Evolutionary conservation across 2,797 vertebrate species (phyloP).

Genomic region (Labeo calbasu): DNA sequence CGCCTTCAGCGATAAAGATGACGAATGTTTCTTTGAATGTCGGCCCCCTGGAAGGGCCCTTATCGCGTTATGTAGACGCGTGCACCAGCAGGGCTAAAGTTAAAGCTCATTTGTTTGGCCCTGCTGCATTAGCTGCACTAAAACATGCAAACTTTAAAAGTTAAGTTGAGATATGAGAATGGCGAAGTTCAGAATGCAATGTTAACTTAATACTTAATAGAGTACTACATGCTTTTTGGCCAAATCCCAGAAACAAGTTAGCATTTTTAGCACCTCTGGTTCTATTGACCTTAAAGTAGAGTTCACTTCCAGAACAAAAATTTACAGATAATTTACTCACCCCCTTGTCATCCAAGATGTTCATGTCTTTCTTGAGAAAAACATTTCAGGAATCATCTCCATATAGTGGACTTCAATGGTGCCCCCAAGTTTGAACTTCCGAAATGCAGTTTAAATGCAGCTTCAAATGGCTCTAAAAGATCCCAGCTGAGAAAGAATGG

Average conservation of each 20-base stretch:
- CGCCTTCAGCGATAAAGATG: conserved; percentile 29
- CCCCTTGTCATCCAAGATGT: no score
- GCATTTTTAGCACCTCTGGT: neutral
- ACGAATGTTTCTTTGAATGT: conserved; percentile 29
- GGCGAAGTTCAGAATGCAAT: neutral
- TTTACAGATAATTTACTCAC: no score
- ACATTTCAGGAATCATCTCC: no score
- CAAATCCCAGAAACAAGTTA: no score
- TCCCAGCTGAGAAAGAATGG: no score
- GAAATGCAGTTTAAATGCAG: no score
- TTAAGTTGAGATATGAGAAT: neutral
- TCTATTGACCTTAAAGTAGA: neutral
- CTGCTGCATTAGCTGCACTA: conserved; percentile 19
- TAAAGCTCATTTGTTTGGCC: conserved; percentile 34
- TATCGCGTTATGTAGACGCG: conserved; percentile 21
- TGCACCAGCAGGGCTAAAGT: neutral
- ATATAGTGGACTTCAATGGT: no score
- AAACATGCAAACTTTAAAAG: conserved; percentile 10
- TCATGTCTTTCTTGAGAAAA: no score
- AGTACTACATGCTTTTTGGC: neutral
- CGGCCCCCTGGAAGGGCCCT: conserved; percentile 32
- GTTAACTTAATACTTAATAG: neutral
- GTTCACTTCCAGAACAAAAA: neutral
- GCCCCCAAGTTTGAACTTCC: no score
- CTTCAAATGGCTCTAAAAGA: no score